A percentile compares a stretch with the other conserved stretches of the same genome.
phyloP scores from a whole-genome alignment of 1,140 invertebrate genomes.

The Bombus impatiens region DNA sequence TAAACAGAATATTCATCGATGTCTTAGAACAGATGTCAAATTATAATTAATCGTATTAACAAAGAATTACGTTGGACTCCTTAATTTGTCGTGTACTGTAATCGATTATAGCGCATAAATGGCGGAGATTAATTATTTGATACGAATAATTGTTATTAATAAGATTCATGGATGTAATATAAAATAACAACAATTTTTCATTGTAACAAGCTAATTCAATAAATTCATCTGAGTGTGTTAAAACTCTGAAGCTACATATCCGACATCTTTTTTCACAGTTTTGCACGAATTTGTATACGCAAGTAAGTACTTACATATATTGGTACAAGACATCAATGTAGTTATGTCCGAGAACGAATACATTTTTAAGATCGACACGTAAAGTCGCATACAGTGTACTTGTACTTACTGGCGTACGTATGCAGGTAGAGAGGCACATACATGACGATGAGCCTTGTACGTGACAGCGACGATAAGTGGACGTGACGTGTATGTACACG shows the following conservation, averaged over 20 bases:
- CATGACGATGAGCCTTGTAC: conserved; percentile 67
- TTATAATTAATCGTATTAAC: conserved; percentile 25
- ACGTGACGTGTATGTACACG: conserved; percentile 80
- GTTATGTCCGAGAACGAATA: neutral
- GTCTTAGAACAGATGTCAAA: neutral
- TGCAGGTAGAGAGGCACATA: conserved; percentile 53
- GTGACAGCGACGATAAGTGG: conserved; percentile 74
- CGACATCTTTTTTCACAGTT: neutral
- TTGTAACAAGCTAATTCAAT: neutral
- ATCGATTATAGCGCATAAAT: neutral
- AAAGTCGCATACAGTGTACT: neutral
- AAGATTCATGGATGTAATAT: neutral
- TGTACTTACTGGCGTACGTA: conserved; percentile 15
- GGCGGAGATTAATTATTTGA: neutral
- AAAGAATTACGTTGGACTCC: neutral
- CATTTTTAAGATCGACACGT: neutral
- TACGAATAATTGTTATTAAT: neutral
- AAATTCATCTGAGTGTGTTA: neutral
- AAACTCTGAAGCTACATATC: neutral
- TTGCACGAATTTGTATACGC: neutral
- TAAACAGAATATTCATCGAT: neutral
- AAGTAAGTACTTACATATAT: neutral
- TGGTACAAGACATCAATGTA: neutral
- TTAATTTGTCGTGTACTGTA: neutral
- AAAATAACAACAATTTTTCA: neutral